These are phyloP conservation scores for Brachystomella parvula DNA, from an alignment of 1,140 invertebrate species.

Conservation along the genomic window DNA sequence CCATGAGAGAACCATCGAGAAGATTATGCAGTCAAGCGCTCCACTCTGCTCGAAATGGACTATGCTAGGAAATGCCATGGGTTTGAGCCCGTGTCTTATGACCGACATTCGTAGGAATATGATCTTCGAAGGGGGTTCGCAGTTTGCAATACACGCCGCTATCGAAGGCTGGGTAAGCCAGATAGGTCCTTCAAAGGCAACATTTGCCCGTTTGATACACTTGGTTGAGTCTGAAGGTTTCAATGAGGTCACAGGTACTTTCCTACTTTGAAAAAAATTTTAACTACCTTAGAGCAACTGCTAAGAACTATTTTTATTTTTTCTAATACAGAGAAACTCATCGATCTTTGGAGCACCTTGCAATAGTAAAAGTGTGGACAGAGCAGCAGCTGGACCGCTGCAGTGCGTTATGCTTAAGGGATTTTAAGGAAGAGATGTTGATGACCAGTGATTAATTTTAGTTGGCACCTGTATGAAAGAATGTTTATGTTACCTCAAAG, in stretches of 20 bases:
- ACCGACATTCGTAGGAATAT: constrained; percentile 21
- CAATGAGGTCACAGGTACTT: constrained; percentile 20
- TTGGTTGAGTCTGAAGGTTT: constrained; percentile 13
- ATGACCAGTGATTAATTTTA: no score
- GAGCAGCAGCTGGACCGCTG: no score
- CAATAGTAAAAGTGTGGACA: no score
- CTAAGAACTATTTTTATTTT: neutral
- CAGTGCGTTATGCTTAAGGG: no score
- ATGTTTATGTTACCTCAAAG: no score
- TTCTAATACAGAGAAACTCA: constrained; percentile 2
- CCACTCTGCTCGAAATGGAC: constrained; percentile 14
- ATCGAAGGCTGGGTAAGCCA: constrained; percentile 20
- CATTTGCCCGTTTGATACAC: constrained; percentile 15
- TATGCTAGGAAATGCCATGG: constrained; percentile 7
- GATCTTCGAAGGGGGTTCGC: constrained; percentile 14
- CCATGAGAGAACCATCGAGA: constrained; percentile 10
- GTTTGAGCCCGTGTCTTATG: constrained; percentile 3
- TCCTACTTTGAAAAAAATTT: no score
- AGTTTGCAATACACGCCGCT: constrained; percentile 16
- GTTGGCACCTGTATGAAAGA: no score
- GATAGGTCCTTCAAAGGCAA: constrained; percentile 18
- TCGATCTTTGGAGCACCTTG: constrained; percentile 6
- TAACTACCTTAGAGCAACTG: neutral
- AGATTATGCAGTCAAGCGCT: constrained; percentile 2
- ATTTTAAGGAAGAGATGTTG: no score